Evolutionary conservation across 2,797 vertebrate genomes (phyloP).

Genomic region (Nothura maculosa): DNA sequence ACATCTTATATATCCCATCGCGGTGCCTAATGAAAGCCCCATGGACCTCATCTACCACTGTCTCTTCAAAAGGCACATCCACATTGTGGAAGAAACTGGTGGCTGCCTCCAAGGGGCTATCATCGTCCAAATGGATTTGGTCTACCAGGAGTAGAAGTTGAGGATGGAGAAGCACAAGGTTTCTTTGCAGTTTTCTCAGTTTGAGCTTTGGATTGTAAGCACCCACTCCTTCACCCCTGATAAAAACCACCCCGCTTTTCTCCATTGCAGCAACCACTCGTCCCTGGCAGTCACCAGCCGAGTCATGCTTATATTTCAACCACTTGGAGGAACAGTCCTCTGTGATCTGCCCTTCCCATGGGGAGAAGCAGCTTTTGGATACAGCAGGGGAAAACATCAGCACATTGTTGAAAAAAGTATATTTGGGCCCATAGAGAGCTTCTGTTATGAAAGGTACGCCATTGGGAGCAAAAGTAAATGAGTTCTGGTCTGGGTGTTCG

Average conservation of each 20-base stretch:
- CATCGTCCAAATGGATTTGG: constrained; percentile 89
- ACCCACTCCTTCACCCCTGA: constrained; percentile 91
- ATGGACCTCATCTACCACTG: constrained; percentile 85
- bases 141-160: constrained; percentile 95
- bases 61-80: constrained; percentile 90
- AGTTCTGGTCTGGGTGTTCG: constrained; percentile 97
- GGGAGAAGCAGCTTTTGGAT: constrained; percentile 91
- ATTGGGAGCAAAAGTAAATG: constrained; percentile 95
- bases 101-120: constrained; percentile 86
- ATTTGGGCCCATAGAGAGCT: constrained; percentile 97
- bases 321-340: constrained; percentile 97
- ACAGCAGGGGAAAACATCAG: constrained; percentile 90
- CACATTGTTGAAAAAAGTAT: constrained; percentile 94
- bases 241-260: constrained; percentile 91
- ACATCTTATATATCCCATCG: constrained; percentile 92
- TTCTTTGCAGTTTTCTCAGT: constrained; percentile 91
- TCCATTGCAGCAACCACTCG: constrained; percentile 88
- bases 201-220: constrained; percentile 91
- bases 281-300: constrained; percentile 91
- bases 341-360: constrained; percentile 96
- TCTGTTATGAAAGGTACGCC: constrained; percentile 96
- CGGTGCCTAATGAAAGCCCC: constrained; percentile 90
- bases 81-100: constrained; percentile 97
- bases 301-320: constrained; percentile 93
- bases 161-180: constrained; percentile 93